Base-by-base conservation (phyloP, 2,888 invertebrate genomes). In the Amaurobius ferox region DNA sequence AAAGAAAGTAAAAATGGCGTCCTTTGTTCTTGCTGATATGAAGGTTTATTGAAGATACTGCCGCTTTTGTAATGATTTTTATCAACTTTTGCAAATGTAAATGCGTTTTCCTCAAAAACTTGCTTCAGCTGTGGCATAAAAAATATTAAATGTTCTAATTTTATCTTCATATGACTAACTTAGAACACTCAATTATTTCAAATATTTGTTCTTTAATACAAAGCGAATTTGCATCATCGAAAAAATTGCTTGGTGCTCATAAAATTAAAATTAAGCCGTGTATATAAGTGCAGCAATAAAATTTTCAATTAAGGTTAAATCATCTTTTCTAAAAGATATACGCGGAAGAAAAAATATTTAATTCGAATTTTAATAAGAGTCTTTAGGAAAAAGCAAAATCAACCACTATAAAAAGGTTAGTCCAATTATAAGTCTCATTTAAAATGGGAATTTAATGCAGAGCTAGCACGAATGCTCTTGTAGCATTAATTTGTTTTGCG, bases 351-450 rank as follows among this genome's bases (percentile, higher is more conserved):
- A 55, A 55, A 55, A 55, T 23, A 5, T 11, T 23, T 23, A n/a
- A 3, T 11, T 23, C 19, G 55, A 55, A 55, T 55, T 55, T 55
- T 55, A 55, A 55, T 55, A 55, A 55, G 19, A 23, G 5, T 55
- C 55, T n/a, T 16, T 23, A 5, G 55, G 55, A 23, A 55, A 55
- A 55, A 55, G 23, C 16, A 11, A 55, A 55, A 23, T 23, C 23
- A 55, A 55, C 55, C 23, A 19, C 55, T 23, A 55, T 55, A 55
- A 55, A 55, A 55, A 55, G 23, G 55, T 23, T 55, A 23, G 23
- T 55, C 55, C 55, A 55, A 55, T 55, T 55, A 55, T 55, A 11
- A 55, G 23, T 55, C 55, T 55, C 23, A 55, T 55, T 55, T 55
- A 55, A 44, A 55, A 55, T 23, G 23, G 13, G 19, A 23, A 23